A percentile compares a stretch with the other conserved stretches of the same genome.
phyloP scores from a whole-genome alignment of 2,113 vertebrate species.

The Alethe castanea region DNA sequence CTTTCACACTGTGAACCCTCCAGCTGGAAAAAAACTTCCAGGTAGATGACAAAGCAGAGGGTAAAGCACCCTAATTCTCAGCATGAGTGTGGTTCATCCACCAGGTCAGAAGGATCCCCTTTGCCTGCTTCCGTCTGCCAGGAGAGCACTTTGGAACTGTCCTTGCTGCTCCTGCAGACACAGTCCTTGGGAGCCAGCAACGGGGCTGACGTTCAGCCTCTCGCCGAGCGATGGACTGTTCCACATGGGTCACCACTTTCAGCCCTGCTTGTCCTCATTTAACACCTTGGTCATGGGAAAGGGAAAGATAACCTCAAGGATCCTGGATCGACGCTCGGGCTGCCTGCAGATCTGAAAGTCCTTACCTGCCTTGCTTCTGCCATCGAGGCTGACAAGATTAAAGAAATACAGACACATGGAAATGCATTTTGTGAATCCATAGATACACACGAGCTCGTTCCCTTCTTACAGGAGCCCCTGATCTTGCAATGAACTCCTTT shows the following conservation, averaged over 20 bases:
- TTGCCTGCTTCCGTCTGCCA: not conserved
- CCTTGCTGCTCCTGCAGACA: not conserved
- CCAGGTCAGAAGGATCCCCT: not conserved
- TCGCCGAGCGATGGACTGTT: not conserved
- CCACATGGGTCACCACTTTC: not conserved
- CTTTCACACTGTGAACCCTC: not conserved
- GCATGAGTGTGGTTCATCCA: not conserved
- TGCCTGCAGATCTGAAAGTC: not conserved
- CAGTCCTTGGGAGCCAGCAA: no score
- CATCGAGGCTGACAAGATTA: not conserved
- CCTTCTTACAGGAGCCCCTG: no score
- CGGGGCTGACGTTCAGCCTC: not conserved
- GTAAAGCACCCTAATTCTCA: not conserved
- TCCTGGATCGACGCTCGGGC: accelerated
- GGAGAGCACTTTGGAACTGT: not conserved
- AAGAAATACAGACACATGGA: not conserved
- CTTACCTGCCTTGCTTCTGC: not conserved
- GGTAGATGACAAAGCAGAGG: not conserved
- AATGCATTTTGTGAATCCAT: not conserved
- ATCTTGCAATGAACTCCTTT: no score
- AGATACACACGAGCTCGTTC: no score
- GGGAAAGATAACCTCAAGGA: not conserved
- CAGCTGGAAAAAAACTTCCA: not conserved
- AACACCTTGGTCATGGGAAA: not conserved
- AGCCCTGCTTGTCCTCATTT: no score